Base-by-base conservation (phyloP, 2,113 vertebrate genomes). In the Oophaga pumilio region DNA sequence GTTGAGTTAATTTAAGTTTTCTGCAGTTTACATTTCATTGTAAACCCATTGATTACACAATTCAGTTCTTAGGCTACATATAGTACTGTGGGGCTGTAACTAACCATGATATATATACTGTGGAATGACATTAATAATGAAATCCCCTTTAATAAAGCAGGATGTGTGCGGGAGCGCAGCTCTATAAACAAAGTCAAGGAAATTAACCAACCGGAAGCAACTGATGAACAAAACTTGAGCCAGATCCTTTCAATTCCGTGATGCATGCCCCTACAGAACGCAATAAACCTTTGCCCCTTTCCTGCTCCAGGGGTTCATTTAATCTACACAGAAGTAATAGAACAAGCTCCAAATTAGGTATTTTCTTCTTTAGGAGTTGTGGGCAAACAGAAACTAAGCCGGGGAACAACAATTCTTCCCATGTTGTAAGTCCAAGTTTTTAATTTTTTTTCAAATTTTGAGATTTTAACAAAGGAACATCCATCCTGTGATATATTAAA, bases 181-280 rank as follows among this genome's bases (percentile, higher is more conserved):
- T 91, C 91, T 87, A 62, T 89, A 91, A 89, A 90, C 88, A 90
- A 82, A 91, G 85, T 85, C 59, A 91, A 89, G 87, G 91, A 93
- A 91, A 90, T 89, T 92, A 92, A 91, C 84, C 89, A 91, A 91
- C 91, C 76, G 93, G 89, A 90, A 90, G 88, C 91, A 91, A 82
- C 90, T 82, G 81, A 92, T 92, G 76, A 85, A 69, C 85, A 91
- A 91, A 92, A 89, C 89, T 43, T 57, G 49, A 80, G 53, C n/a
- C 26, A 69, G 77, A 66, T 13, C 49, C 71, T 86, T 86, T 68
- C n/a, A 80, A 69, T 56, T 80, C 24, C 49, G 57, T 66, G 49
- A 76, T 78, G 59, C 60, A 66, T 28, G 26, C 71, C 69, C 28
- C 49, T 81, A 56, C 20, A 81, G 64, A 59, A 43, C 15, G 52